Conservation (phyloP, 2,113 vertebrate species). For the Orientallactaga bullata region DNA sequence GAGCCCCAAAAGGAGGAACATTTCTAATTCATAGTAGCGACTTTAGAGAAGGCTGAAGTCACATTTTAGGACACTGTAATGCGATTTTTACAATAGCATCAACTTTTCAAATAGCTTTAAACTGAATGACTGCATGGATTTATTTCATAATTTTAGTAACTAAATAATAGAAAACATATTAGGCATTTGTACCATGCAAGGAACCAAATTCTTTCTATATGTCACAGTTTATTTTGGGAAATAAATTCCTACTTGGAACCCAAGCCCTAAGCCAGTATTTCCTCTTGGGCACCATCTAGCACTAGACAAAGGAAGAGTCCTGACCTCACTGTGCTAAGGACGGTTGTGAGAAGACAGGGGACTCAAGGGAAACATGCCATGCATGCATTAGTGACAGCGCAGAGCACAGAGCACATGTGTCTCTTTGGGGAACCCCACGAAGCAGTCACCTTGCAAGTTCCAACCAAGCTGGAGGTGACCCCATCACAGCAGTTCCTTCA, state of each 20-base stretch:
- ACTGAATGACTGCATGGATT: neutral
- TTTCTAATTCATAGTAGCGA: neutral
- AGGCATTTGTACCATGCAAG: neutral
- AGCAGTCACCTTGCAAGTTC: neutral
- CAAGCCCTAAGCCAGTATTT: neutral
- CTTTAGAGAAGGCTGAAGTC: neutral
- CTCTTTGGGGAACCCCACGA: neutral
- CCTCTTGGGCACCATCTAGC: neutral
- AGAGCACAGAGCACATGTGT: neutral
- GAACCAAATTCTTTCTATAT: neutral
- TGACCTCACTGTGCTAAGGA: neutral
- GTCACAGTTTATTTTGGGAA: neutral
- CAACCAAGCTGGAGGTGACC: neutral
- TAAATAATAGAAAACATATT: neutral
- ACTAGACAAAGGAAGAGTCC: neutral
- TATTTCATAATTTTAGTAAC: conserved; percentile 27
- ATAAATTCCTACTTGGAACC: neutral
- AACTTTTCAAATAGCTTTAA: conserved; percentile 25
- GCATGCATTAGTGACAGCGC: neutral
- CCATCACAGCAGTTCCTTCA: neutral
- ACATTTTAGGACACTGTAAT: neutral
- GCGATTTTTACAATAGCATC: conserved; percentile 12
- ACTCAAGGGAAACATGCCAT: neutral
- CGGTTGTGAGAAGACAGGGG: neutral
- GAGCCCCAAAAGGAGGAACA: neutral